Evolutionary conservation across 1,140 invertebrate genomes (phyloP).

Genomic region (Conus betulinus): DNA sequence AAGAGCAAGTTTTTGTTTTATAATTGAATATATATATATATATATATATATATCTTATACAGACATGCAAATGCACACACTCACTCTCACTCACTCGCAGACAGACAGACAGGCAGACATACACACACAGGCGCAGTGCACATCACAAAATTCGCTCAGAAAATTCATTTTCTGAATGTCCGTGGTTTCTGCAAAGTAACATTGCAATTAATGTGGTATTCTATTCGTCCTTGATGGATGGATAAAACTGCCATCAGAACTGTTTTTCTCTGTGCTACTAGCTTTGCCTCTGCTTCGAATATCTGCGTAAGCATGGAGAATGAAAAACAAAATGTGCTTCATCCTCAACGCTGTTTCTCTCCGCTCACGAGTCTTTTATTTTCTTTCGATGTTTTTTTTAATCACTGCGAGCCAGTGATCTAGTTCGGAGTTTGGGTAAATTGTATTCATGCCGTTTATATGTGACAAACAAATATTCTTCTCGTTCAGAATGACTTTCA

Average conservation of each 20-base stretch:
- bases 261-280: no score
- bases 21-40: no score
- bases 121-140: not conserved
- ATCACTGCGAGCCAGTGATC: no score
- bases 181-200: not conserved
- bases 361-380: no score
- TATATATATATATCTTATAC: not conserved
- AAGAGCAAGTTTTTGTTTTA: no score
- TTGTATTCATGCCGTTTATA: not conserved
- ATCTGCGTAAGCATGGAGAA: no score
- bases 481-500: not conserved
- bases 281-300: no score
- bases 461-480: not conserved
- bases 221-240: not conserved
- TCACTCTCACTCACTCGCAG: not conserved
- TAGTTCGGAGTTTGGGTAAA: no score
- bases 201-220: not conserved
- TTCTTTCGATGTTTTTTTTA: no score
- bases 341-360: no score
- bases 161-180: not conserved
- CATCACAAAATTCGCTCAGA: not conserved
- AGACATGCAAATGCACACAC: not conserved
- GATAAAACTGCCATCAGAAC: not conserved
- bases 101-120: not conserved
- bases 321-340: no score